Conservation (phyloP, 2,888 invertebrate species). For the Philereme transversata region DNA sequence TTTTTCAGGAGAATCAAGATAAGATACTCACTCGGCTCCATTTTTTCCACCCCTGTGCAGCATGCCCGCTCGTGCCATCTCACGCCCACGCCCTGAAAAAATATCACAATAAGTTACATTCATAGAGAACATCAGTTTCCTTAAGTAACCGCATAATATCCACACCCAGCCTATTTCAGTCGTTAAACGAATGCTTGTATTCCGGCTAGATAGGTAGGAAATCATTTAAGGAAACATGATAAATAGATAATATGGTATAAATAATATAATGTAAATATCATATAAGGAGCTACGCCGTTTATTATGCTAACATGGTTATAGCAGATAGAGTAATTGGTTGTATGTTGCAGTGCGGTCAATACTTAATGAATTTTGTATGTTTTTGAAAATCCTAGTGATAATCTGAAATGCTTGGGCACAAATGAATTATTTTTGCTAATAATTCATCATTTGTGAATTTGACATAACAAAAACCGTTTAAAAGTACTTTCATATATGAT, state of each 20-base stretch:
- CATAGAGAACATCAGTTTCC: slow-evolving; percentile 2
- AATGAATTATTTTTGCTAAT: too few species aligned
- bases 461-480: too few species aligned
- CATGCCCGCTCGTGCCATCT: slow-evolving; percentile 91
- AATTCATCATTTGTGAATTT: too few species aligned
- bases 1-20: neutral
- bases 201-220: slow-evolving; percentile 3
- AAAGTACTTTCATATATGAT: too few species aligned
- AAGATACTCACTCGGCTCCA: slow-evolving; percentile 87
- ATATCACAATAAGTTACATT: slow-evolving; percentile 16
- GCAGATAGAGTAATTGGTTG: too few species aligned
- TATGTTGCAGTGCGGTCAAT: too few species aligned
- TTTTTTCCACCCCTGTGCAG: slow-evolving; percentile 90
- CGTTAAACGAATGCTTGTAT: slow-evolving; percentile 6
- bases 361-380: too few species aligned
- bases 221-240: slow-evolving; percentile 4
- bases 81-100: slow-evolving; percentile 82
- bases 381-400: too few species aligned
- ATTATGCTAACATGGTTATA: too few species aligned
- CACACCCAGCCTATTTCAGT: slow-evolving; percentile 10
- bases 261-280: too few species aligned
- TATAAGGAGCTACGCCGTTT: neutral
- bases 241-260: too few species aligned
- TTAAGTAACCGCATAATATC: slow-evolving; percentile 2
- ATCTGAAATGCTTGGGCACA: too few species aligned